Evolutionary conservation across 2,888 invertebrate species (phyloP), one percentile per base, ranked within the genome.

Genomic region (Arenicola marina): DNA sequence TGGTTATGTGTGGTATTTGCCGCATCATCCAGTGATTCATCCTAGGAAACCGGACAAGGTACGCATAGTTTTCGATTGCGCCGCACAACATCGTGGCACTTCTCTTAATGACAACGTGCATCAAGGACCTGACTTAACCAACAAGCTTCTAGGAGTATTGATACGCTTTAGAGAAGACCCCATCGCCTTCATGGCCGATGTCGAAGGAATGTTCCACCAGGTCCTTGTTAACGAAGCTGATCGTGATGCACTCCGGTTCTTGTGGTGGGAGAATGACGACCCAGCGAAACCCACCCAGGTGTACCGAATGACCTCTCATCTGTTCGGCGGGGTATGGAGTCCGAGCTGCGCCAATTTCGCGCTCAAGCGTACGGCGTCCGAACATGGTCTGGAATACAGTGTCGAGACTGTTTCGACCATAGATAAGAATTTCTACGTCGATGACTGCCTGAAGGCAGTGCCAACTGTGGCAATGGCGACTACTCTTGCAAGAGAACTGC

Each of bases 61-160:
- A 1, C 18, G 68, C 24, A 55, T 68, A 26, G 67, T 68, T 21
- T 67, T 67, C 48, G 64, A 68, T 48, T 66, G 66, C 54, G 61
- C 67, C 2, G 67, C 66, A 11, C 56, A 24, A 26, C 63, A 56
- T 28, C 21, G 46, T 11, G 57, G 53, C 7, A 57, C 53, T 1
- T 65, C 62, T 18, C 31, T 69, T 26, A 69, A 68, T 56, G 54
- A 60, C 18, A 51, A 57, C n/a, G 43, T 69, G 1, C 46, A 56
- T 4, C 63, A 61, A 46, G 67, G 65, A 1, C 65, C 67, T 11
- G 59, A 69, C 21, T 26, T 68, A 4, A 48, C 57, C 1, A 65
- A 67, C 51, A 55, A 29, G 11, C 45, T 69, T 18, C n/a, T 67
- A 29, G 61, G 65, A 2, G 65, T 68, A 1, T 28, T 69, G 21